These are phyloP conservation scores for Charadrius vociferus DNA, from an alignment of 2,113 vertebrate species.

Conservation along the genomic window DNA sequence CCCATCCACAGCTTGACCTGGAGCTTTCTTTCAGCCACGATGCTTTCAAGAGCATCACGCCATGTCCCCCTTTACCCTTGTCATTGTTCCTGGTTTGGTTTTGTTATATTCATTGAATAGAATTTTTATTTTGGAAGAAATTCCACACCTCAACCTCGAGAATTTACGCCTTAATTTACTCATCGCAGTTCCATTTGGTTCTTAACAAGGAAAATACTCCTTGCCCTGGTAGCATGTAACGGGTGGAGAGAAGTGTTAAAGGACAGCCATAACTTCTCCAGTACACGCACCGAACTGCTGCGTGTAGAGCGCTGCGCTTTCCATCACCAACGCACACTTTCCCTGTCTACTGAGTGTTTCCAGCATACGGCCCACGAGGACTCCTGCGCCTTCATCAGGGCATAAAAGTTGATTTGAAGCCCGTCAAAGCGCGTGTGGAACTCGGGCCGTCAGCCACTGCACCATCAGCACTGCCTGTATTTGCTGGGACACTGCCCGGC, in stretches of 20 bases:
- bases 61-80: not conserved
- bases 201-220: not conserved
- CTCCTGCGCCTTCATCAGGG: not conserved
- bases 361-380: not conserved
- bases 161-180: not conserved
- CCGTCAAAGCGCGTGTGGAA: accelerated
- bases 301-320: not conserved
- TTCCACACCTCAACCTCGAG: not conserved
- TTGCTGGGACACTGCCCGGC: not conserved
- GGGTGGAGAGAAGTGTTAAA: not conserved
- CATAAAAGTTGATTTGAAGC: accelerated
- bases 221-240: too few species aligned
- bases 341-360: accelerated
- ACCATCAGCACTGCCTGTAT: not conserved
- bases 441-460: not conserved
- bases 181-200: not conserved
- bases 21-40: not conserved
- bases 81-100: too few species aligned
- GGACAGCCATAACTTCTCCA: too few species aligned
- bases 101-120: accelerated
- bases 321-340: accelerated
- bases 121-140: not conserved
- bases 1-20: not conserved
- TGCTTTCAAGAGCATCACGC: not conserved
- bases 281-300: accelerated